Conservation (phyloP, 64 coral and sea anemone genomes). For the Hydrozoanthus tunicans region DNA sequence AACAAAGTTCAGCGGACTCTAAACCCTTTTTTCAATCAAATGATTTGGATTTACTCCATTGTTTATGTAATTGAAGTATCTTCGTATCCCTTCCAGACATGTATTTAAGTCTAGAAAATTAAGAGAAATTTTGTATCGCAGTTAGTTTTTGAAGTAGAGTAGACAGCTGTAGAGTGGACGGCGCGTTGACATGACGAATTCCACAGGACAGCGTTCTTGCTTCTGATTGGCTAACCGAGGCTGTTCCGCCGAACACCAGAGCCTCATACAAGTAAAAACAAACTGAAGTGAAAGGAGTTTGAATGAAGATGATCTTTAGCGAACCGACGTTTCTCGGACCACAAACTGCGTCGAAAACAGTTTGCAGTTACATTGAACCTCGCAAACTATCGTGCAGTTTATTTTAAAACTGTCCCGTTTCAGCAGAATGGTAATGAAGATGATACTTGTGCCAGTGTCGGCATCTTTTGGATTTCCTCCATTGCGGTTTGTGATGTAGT, state of each 20-base stretch:
- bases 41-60: too few species aligned
- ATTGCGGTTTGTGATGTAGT: not conserved
- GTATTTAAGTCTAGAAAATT: too few species aligned
- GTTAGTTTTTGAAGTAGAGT: too few species aligned
- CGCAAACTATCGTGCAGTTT: not conserved
- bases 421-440: not conserved
- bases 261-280: conserved; percentile 39
- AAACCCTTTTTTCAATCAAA: too few species aligned
- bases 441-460: not conserved
- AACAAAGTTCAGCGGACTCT: too few species aligned
- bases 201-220: not conserved
- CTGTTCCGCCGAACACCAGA: conserved; percentile 29
- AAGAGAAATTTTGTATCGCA: too few species aligned
- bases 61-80: too few species aligned
- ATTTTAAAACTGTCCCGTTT: not conserved
- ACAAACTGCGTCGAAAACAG: not conserved
- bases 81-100: too few species aligned
- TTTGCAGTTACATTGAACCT: not conserved
- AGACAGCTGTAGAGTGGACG: too few species aligned
- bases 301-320: not conserved
- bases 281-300: not conserved
- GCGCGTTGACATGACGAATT: too few species aligned
- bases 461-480: not conserved
- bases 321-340: not conserved
- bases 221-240: conserved; percentile 49